phyloP scores from a whole-genome alignment of 1,140 invertebrate genomes.

The Drosophila nigromelanica region DNA sequence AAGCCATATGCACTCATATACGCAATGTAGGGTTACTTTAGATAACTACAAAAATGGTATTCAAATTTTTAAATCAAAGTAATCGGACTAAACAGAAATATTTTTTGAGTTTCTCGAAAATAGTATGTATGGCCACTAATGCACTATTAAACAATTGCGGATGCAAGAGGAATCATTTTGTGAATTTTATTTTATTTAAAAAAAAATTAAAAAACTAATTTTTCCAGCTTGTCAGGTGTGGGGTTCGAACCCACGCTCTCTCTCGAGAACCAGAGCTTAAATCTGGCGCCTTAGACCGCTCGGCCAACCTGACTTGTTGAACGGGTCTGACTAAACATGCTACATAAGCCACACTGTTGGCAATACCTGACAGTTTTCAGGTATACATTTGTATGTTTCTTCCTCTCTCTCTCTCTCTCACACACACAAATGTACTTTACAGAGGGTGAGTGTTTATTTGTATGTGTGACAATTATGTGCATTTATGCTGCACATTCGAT shows the following conservation, averaged over 20 bases:
- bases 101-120: neutral
- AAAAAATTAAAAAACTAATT: constrained; percentile 32
- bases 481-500: neutral
- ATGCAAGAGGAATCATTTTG: neutral
- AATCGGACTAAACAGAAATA: neutral
- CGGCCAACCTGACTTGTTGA: constrained; percentile 87
- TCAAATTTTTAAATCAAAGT: too few species aligned
- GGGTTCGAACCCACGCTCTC: constrained; percentile 90
- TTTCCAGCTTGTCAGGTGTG: constrained; percentile 87
- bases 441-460: constrained; percentile 31
- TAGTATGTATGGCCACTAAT: neutral
- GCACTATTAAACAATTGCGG: neutral
- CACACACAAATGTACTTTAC: neutral
- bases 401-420: neutral
- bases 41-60: too few species aligned
- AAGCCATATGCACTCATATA: too few species aligned
- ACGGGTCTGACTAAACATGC: constrained; percentile 47
- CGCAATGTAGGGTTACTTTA: too few species aligned
- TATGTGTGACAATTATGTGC: constrained; percentile 3
- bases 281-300: constrained; percentile 90
- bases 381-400: constrained; percentile 21
- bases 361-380: constrained; percentile 26
- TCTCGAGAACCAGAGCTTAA: constrained; percentile 89
- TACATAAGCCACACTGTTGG: constrained; percentile 36
- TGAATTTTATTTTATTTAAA: constrained; percentile 2